Evolutionary conservation across 2,113 vertebrate species (phyloP).

Genomic region (Seriola rivoliana): DNA sequence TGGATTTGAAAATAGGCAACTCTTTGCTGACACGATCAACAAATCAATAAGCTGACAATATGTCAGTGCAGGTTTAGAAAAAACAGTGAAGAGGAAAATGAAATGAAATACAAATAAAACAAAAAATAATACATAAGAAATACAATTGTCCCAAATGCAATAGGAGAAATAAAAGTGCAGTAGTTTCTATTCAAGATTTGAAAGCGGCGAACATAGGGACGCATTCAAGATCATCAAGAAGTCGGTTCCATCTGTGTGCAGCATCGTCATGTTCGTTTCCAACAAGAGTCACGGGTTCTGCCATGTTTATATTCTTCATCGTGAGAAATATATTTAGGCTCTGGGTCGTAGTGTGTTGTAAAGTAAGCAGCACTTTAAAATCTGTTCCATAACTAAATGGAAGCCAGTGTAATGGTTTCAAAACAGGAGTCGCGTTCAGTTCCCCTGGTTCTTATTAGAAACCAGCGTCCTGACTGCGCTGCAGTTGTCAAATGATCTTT

Average conservation of each 20-base stretch:
- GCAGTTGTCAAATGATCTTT: conserved; percentile 12
- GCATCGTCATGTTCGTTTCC: background rate
- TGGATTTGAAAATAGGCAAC: too few species aligned
- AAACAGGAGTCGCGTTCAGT: background rate
- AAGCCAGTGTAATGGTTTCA: background rate
- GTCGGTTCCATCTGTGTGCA: background rate
- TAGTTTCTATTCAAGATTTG: background rate
- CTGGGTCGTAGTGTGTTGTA: background rate
- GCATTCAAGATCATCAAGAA: background rate
- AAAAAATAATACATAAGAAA: background rate
- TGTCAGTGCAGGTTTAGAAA: too few species aligned
- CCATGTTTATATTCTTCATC: background rate
- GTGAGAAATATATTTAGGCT: background rate
- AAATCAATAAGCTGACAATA: too few species aligned
- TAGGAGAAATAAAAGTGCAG: background rate
- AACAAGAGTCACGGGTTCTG: background rate
- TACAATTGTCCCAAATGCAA: background rate
- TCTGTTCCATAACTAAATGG: background rate
- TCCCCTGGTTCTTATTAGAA: background rate
- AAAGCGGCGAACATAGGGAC: background rate
- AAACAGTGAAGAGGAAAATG: too few species aligned
- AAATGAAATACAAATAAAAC: background rate
- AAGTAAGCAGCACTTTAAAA: background rate
- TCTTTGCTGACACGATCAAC: too few species aligned
- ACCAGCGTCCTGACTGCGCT: background rate